phyloP scores from a whole-genome alignment of 2,113 vertebrate genomes.

The Nymphicus hollandicus region DNA sequence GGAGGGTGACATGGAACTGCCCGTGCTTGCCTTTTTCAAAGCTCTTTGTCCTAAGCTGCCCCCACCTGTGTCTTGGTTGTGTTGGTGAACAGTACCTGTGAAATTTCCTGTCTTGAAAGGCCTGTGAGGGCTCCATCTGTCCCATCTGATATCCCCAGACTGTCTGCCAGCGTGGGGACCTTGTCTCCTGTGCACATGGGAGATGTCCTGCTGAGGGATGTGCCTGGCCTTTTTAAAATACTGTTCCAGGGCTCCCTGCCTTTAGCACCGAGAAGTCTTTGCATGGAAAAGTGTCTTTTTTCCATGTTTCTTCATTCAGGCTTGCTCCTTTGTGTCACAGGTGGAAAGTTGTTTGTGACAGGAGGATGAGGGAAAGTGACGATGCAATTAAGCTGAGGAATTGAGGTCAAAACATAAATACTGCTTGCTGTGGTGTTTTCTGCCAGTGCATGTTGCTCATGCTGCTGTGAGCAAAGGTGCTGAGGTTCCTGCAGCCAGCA shows the following conservation, averaged over 20 bases:
- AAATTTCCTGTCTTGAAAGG: not conserved
- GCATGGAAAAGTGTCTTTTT: not conserved
- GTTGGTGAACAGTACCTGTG: not conserved
- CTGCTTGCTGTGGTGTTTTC: not conserved
- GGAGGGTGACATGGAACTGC: not conserved
- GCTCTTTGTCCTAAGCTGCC: not conserved
- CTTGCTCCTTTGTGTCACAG: not conserved
- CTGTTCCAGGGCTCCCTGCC: not conserved
- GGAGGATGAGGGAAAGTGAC: not conserved
- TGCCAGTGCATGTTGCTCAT: not conserved
- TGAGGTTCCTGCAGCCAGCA: not conserved
- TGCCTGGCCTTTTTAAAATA: not conserved
- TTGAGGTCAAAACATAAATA: not conserved
- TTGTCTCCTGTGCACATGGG: not conserved
- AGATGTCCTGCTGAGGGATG: rapidly evolving
- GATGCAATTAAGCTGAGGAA: not conserved
- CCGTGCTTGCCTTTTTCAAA: not conserved
- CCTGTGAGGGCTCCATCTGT: not conserved
- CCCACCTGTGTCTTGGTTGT: not conserved
- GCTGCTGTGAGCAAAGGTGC: not conserved
- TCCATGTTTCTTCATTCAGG: not conserved
- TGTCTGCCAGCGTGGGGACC: not conserved
- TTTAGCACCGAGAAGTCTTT: not conserved
- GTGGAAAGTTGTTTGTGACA: not conserved
- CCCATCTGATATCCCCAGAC: not conserved